These are phyloP conservation scores for Oncorhynchus tshawytscha DNA, from an alignment of 2,113 vertebrate genomes.

Conservation along the genomic window DNA sequence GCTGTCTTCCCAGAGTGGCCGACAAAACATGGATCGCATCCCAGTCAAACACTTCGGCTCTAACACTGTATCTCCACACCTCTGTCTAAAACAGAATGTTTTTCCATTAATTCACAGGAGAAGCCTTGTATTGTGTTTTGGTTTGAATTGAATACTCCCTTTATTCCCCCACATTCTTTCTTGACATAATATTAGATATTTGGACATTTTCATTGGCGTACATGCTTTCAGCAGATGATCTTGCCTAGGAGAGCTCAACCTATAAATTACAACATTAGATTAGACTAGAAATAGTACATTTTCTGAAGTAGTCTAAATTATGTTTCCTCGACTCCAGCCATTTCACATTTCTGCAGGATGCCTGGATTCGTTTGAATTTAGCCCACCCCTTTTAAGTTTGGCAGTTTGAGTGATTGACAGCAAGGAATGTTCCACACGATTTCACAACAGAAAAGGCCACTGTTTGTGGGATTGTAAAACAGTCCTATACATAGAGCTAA, in stretches of 20 bases:
- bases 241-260: not conserved
- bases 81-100: not conserved
- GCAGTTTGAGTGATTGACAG: no score
- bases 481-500: no score
- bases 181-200: not conserved
- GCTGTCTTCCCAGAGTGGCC: constrained; percentile 36
- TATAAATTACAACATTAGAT: no score
- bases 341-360: no score
- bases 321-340: no score
- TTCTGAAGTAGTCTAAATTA: no score
- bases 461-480: no score
- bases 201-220: not conserved
- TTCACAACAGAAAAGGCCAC: no score
- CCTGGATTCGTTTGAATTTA: no score
- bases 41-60: constrained; percentile 19
- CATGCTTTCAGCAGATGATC: not conserved
- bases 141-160: not conserved
- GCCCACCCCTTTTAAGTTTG: no score
- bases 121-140: constrained; percentile 3
- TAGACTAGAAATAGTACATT: no score
- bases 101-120: not conserved
- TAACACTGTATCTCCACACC: constrained; percentile 22
- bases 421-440: no score
- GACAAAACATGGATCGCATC: constrained; percentile 31
- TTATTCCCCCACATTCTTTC: constrained; percentile 5